These are phyloP conservation scores for Malacoraja senta DNA, from an alignment of 2,797 vertebrate species.

Conservation along the genomic window DNA sequence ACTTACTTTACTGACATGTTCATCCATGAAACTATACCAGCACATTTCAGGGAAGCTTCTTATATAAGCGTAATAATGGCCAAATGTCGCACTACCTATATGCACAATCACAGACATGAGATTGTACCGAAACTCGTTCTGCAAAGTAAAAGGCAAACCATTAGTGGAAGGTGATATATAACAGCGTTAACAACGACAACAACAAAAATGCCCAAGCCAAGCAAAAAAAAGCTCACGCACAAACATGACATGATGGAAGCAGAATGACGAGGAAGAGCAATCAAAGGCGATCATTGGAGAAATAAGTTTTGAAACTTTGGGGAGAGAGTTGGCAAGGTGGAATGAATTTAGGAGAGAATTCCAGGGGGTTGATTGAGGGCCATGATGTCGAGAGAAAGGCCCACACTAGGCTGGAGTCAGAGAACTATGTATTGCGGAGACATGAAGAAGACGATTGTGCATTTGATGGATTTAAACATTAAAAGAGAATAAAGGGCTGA, in stretches of 20 bases:
- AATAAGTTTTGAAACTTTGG: neutral
- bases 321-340: neutral
- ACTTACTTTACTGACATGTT: neutral
- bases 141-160: neutral
- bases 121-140: neutral
- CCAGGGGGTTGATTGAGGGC: neutral
- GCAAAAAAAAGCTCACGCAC: neutral
- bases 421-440: neutral
- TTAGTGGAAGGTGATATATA: neutral
- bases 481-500: neutral
- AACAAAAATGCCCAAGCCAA: neutral
- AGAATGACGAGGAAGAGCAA: neutral
- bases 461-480: too few species aligned
- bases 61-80: constrained; percentile 34
- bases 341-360: neutral
- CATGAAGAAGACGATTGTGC: neutral
- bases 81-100: neutral
- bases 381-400: neutral
- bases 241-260: neutral
- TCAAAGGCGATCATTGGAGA: neutral
- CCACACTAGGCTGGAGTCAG: neutral
- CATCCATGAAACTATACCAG: neutral
- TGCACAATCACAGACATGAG: constrained; percentile 29
- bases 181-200: neutral
- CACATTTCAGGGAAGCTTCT: neutral